Evolutionary conservation across 2,888 invertebrate genomes (phyloP).

Genomic region (Drosophila atroscutellata): DNA sequence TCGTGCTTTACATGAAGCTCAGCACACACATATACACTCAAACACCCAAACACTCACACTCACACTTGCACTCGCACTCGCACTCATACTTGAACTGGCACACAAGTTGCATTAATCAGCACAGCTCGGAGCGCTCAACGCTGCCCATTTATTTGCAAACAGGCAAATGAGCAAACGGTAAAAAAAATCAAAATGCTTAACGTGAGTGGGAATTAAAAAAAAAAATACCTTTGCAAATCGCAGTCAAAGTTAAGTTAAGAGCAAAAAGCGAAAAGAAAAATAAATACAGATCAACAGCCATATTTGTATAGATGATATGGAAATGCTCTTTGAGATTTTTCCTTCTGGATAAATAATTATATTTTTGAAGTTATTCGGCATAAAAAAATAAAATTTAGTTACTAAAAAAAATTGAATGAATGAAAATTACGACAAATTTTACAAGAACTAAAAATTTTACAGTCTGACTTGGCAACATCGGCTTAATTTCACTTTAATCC

Average conservation of each 20-base stretch:
- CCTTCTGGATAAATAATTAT: too few species aligned
- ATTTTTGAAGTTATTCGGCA: not conserved
- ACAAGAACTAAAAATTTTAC: too few species aligned
- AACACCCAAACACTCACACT: slow-evolving; percentile 10
- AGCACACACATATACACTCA: slow-evolving; percentile 23
- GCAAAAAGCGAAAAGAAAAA: slow-evolving; percentile 4
- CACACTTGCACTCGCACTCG: slow-evolving; percentile 4
- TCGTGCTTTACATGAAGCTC: slow-evolving; percentile 46
- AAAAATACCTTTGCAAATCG: slow-evolving; percentile 67
- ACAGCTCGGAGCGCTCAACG: slow-evolving; percentile 51
- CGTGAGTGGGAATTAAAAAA: slow-evolving; percentile 30
- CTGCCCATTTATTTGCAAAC: slow-evolving; percentile 74
- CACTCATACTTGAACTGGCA: slow-evolving; percentile 48
- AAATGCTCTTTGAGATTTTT: slow-evolving; percentile 24
- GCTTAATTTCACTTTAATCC: not conserved
- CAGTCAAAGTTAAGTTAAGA: slow-evolving; percentile 60
- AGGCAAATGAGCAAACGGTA: slow-evolving; percentile 63
- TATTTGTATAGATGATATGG: not conserved
- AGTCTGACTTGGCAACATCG: too few species aligned
- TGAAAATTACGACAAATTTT: not conserved
- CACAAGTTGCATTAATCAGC: slow-evolving; percentile 74
- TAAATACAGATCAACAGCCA: slow-evolving; percentile 16
- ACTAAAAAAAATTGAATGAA: not conserved
- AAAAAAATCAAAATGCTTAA: slow-evolving; percentile 24
- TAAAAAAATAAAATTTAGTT: accelerated